Percentiles rank a stretch among this genome's conserved stretches.
Evolutionary conservation across 2,797 vertebrate species (phyloP).

Genomic region (Enteromius unitaeniatus): DNA sequence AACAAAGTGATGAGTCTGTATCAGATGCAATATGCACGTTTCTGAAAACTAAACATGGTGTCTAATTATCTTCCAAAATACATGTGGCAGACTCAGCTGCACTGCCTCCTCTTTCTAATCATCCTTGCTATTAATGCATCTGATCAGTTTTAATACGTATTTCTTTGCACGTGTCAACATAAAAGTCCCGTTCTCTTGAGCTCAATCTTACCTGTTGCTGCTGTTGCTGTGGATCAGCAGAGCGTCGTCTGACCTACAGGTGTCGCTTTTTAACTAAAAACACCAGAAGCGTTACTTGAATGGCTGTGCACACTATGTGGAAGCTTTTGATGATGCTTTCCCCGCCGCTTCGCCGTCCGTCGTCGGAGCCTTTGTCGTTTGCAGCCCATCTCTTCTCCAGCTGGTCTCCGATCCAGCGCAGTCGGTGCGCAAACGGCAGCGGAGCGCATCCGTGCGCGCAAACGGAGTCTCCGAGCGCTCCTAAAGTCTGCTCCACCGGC

Average conservation of each 20-base stretch:
- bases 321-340: slow-evolving; percentile 64
- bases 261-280: slow-evolving; percentile 86
- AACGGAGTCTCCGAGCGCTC: slow-evolving; percentile 79
- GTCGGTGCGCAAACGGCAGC: slow-evolving; percentile 83
- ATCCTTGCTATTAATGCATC: neutral
- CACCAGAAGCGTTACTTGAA: slow-evolving; percentile 84
- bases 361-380: slow-evolving; percentile 31
- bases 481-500: slow-evolving; percentile 81
- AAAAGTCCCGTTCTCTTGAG: neutral
- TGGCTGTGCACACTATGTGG: slow-evolving; percentile 76
- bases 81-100: neutral
- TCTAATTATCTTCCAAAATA: neutral
- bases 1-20: neutral
- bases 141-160: neutral
- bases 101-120: neutral
- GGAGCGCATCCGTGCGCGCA: slow-evolving; percentile 72
- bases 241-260: slow-evolving; percentile 77
- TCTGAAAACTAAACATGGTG: neutral
- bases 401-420: slow-evolving; percentile 91
- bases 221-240: slow-evolving; percentile 73
- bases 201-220: slow-evolving; percentile 78
- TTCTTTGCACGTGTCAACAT: neutral
- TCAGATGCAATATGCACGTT: neutral
- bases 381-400: slow-evolving; percentile 80
- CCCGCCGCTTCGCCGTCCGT: slow-evolving; percentile 24